Conservation (phyloP, 1,140 invertebrate species). For the Monochamus saltuarius region DNA sequence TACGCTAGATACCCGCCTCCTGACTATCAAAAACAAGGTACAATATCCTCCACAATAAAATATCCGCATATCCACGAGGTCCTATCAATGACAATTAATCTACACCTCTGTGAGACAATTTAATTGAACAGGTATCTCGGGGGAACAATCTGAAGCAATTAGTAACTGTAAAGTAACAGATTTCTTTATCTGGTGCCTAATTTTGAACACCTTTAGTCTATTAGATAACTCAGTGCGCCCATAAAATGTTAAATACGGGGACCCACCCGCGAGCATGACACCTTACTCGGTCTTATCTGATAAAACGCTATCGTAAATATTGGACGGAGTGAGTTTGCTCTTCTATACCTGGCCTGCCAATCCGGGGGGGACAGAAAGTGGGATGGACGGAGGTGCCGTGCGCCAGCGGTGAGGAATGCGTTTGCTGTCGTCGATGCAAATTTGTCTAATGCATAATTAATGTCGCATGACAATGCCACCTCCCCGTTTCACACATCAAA, state of each 20-base stretch:
- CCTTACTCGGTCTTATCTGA: constrained; percentile 37
- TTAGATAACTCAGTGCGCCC: constrained; percentile 29
- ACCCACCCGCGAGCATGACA: constrained; percentile 36
- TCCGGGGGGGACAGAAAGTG: no score
- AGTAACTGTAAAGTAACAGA: constrained; percentile 39
- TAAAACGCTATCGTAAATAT: constrained; percentile 38
- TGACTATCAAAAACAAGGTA: no score
- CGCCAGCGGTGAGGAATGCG: no score
- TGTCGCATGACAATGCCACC: no score
- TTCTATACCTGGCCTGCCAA: no score
- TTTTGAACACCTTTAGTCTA: constrained; percentile 33
- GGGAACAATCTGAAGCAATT: constrained; percentile 25
- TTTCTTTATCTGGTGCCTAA: constrained; percentile 33
- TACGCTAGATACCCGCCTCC: no score
- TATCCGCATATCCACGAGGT: no score
- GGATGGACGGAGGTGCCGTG: no score
- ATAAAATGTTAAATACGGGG: constrained; percentile 39
- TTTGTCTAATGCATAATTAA: no score
- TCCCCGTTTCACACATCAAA: no score
- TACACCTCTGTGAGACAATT: constrained; percentile 24
- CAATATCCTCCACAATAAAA: no score
- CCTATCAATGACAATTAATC: not conserved
- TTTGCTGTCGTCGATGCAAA: no score
- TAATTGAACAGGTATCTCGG: not conserved
- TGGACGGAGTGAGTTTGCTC: not conserved